phyloP scores from a whole-genome alignment of 1,140 invertebrate species.

The Drosophila trapezifrons region DNA sequence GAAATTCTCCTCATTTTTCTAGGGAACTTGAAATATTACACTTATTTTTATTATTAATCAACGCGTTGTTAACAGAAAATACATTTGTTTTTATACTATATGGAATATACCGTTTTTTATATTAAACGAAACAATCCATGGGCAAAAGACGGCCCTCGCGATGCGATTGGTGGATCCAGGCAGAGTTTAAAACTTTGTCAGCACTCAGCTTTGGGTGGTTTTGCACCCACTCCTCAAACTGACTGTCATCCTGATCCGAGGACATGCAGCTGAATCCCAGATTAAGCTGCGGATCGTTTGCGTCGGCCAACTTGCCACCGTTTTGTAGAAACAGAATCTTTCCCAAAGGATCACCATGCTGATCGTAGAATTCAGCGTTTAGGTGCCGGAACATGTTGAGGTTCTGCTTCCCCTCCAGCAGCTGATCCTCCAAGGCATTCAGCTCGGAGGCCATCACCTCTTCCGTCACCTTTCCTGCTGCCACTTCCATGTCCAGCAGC shows the following conservation, averaged over 20 bases:
- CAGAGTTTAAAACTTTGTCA: slow-evolving; percentile 19
- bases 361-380: slow-evolving; percentile 40
- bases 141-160: slow-evolving; percentile 20
- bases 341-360: slow-evolving; percentile 27
- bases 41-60: no score
- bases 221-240: slow-evolving; percentile 2
- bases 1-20: no score
- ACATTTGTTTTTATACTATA: background rate
- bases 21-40: no score
- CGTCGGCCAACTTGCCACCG: slow-evolving; percentile 36
- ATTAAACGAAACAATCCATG: background rate
- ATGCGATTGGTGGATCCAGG: slow-evolving; percentile 31
- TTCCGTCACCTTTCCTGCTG: background rate
- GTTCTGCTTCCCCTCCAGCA: slow-evolving; percentile 8
- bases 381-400: slow-evolving; percentile 38
- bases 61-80: no score
- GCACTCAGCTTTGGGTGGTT: background rate
- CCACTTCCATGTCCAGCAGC: slow-evolving; percentile 73
- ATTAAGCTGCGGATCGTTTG: slow-evolving; percentile 2
- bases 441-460: background rate
- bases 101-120: background rate
- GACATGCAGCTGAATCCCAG: slow-evolving; percentile 22
- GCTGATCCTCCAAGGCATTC: slow-evolving; percentile 25
- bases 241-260: background rate
- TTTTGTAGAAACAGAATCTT: slow-evolving; percentile 54